Base-by-base conservation (phyloP, 2,888 invertebrate genomes). In the Rhorus exstirpatorius region DNA sequence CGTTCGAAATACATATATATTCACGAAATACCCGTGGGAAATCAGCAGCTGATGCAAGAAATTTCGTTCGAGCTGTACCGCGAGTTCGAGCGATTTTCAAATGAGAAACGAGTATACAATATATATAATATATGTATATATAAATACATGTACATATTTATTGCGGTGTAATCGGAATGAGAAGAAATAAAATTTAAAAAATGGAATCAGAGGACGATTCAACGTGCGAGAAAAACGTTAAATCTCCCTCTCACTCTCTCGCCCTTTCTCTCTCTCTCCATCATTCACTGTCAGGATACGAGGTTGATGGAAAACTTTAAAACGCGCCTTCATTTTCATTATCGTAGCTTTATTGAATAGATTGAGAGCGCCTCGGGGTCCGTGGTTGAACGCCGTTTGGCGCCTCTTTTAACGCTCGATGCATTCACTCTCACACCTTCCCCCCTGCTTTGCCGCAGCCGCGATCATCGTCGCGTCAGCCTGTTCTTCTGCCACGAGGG, bases 261-360 rank as follows among this genome's bases (percentile, higher is more conserved):
- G 49, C n/a, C 3, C 31, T 17, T 8, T n/a, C 38, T 7, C 24
- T 49, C n/a, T 7, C 38, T 68, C 24, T 19, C n/a, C 21, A 31
- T 14, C 26, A n/a, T n/a, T n/a, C n/a, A n/a, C n/a, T n/a, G n/a
- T 31, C 26, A 35, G 53, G 38, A 61, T 44, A 67, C 41, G 46
- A 46, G 51, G 31, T 68, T 63, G 35, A 78, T 82, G 81, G 80
- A 81, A 84, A 85, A 79, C 83, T 86, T 85, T 82, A 83, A 86
- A 86, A 78, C 77, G 75, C 76, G 75, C 76, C 76, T 83, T 83
- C 61, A 55, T 77, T 61, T 61, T 68, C 81, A 83, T 87, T 83
- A 87, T 86, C 84, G 55, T 63, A 21, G 84, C 79, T 86, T 86
- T 71, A 87, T 86, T 81, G 84, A 85, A 76, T 78, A 75, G 55